A percentile compares a stretch with the other conserved stretches of the same genome.
Conservation (phyloP, 2,888 invertebrate species). For the Oscheius sp. region DNA sequence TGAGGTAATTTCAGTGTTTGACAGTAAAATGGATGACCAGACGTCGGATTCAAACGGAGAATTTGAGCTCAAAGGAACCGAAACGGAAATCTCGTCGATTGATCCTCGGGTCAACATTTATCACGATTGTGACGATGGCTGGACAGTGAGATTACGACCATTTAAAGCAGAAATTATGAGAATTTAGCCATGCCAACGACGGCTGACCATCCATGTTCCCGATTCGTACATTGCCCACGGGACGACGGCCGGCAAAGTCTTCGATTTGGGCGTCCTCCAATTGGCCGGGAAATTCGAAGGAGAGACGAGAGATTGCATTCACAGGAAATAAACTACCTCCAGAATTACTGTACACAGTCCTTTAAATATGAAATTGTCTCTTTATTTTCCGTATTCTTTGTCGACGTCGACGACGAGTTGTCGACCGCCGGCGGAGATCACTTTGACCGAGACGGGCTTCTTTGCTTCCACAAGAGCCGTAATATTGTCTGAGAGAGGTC, state of each 20-base stretch:
- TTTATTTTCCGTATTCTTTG: neutral
- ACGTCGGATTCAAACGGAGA: conserved; percentile 46
- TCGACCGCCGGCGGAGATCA: neutral
- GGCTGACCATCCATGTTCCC: conserved; percentile 52
- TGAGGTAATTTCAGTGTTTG: no score
- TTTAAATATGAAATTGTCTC: neutral
- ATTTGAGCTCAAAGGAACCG: conserved; percentile 42
- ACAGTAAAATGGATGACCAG: conserved; percentile 55
- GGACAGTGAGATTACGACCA: conserved; percentile 44
- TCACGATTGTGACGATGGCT: conserved; percentile 53
- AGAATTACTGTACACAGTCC: neutral
- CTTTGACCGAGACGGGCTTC: conserved; percentile 7
- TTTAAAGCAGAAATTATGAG: neutral
- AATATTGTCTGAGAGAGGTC: conserved; percentile 9
- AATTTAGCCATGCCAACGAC: conserved; percentile 55
- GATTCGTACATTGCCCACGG: conserved; percentile 54
- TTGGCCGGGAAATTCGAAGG: conserved; percentile 57
- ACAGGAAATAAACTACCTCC: conserved; percentile 37
- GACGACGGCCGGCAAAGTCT: conserved; percentile 22
- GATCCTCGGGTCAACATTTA: conserved; percentile 36
- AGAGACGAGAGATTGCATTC: conserved; percentile 57
- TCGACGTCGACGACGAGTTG: conserved; percentile 8
- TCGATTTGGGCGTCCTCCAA: conserved; percentile 56
- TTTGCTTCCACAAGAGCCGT: neutral
- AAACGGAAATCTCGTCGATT: conserved; percentile 33